Base-by-base conservation (phyloP, 2,797 vertebrate species). In the Rhinogobio ventralis region DNA sequence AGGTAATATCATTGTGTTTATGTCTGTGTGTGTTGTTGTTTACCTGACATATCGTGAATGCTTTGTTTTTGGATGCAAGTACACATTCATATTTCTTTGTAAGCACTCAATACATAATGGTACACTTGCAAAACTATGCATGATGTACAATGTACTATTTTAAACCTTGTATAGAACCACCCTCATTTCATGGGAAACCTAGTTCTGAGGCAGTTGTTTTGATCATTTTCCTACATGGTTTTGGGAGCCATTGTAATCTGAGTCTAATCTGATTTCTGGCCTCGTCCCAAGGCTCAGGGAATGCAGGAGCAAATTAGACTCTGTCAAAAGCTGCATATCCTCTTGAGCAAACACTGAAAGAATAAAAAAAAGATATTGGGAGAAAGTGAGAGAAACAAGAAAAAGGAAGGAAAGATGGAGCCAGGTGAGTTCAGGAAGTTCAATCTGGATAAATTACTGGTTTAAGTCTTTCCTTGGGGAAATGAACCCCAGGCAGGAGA, bases 1-100 rank as follows among this genome's bases (percentile, higher is more conserved):
- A 97, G 96, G 96, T 97, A 93, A 84, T 60, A 62, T 64, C 30
- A 45, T 72, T 75, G n/a, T 78, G 64, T 33, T 23, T 51, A 2
- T 25, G 25, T 28, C 33, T 60, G 25, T 60, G n/a, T 67, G 23
- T 69, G 39, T 33, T 4, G 14, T 7, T 79, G 39, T 73, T 67
- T 74, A 71, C 55, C 53, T 81, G 28, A 42, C 7, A n/a, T 53
- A 17, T 49, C 2, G 2, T 23, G 9, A 45, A 45, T 57, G 17
- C 17, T 76, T 76, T 57, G 51, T 25, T 71, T 46, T 71, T 71
- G 13, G 17, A 46, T 78, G 36, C 64, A 30, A 28, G 33, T 69
- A 53, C 13, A 2, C 51, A 60, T 69, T 19, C 8, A 46, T 55
- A 76, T 57, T 69, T 64, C 7, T 57, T 17, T 75, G 30, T 30